Evolutionary conservation across 1,140 invertebrate genomes (phyloP).

Genomic region (Drosophila setifemur): DNA sequence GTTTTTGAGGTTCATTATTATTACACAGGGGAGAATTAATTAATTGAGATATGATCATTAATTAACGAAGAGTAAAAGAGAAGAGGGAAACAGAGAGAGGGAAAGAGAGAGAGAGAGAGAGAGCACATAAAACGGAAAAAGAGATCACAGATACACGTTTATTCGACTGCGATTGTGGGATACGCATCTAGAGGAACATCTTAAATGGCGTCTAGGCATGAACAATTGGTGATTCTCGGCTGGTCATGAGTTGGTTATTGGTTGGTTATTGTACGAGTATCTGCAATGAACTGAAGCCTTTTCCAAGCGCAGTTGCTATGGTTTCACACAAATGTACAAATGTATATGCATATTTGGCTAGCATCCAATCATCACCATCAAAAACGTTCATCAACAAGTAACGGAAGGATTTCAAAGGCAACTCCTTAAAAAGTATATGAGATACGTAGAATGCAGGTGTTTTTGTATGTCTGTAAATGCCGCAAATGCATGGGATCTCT

Average conservation of each 20-base stretch:
- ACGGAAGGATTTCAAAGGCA: conserved; percentile 27
- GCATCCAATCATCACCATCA: conserved; percentile 29
- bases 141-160: conserved; percentile 75
- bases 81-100: conserved; percentile 30
- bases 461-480: conserved; percentile 15
- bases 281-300: conserved; percentile 54
- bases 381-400: conserved; percentile 31
- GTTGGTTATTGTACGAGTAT: too few relatives aligned
- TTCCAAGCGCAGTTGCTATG: conserved; percentile 47
- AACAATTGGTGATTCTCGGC: conserved; percentile 25
- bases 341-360: conserved; percentile 14
- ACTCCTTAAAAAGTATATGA: conserved; percentile 14
- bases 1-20: conserved; percentile 4
- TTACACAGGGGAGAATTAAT: conserved; percentile 22
- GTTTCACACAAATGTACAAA: too few relatives aligned
- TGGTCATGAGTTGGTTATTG: conserved; percentile 19
- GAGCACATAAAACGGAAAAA: conserved; percentile 73
- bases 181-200: conserved; percentile 49
- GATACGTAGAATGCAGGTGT: conserved; percentile 1
- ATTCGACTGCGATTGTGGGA: conserved; percentile 43
- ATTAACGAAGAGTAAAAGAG: conserved; percentile 32
- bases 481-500: conserved; percentile 15
- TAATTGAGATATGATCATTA: conserved; percentile 25
- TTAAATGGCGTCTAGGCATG: conserved; percentile 35
- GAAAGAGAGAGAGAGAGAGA: conserved; percentile 47